These are phyloP conservation scores for Calephelis virginiensis DNA, from an alignment of 1,140 invertebrate species.

Conservation along the genomic window DNA sequence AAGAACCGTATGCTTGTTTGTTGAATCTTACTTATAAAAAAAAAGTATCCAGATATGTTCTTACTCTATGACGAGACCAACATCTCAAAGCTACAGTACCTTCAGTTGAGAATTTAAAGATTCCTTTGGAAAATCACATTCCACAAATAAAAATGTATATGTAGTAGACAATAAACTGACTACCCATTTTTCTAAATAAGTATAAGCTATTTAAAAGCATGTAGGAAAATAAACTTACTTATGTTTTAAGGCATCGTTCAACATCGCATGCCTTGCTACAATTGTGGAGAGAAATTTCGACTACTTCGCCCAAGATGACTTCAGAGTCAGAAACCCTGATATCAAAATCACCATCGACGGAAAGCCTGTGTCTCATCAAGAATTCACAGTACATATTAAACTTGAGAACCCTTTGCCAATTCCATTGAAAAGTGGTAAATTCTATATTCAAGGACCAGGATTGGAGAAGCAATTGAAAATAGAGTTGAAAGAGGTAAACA, in stretches of 20 bases:
- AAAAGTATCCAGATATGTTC: too few relatives aligned
- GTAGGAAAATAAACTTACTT: background rate
- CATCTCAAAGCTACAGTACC: too few relatives aligned
- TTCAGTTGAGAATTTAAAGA: too few relatives aligned
- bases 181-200: too few relatives aligned
- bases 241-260: conserved; percentile 86
- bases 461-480: conserved; percentile 85
- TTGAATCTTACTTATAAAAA: too few relatives aligned
- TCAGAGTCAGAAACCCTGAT: conserved; percentile 92
- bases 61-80: too few relatives aligned
- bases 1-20: too few relatives aligned
- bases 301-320: conserved; percentile 94
- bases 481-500: conserved; percentile 81
- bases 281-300: conserved; percentile 91
- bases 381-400: conserved; percentile 83
- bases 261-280: conserved; percentile 88
- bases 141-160: too few relatives aligned
- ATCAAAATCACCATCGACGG: conserved; percentile 86
- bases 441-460: conserved; percentile 89
- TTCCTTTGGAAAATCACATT: too few relatives aligned
- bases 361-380: conserved; percentile 81
- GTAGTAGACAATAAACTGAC: too few relatives aligned
- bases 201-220: too few relatives aligned
- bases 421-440: conserved; percentile 85
- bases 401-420: conserved; percentile 91